A percentile compares a stretch with the other conserved stretches of the same genome.
Conservation (phyloP, 23 tunicate species). For the Clavelina lepadiformis region DNA sequence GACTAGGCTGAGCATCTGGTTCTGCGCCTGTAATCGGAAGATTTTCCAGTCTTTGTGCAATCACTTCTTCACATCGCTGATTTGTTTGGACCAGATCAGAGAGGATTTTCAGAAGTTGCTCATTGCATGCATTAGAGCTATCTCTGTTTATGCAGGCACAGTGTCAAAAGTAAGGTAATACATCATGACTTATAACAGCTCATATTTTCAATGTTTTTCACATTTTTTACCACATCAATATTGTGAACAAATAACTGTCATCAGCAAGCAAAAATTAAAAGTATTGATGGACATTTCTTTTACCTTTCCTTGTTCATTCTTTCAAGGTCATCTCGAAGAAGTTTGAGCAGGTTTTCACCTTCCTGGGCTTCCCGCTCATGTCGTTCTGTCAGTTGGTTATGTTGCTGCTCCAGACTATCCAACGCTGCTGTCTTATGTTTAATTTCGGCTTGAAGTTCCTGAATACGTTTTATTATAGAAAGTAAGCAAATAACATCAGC, state of each 20-base stretch:
- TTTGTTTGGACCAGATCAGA: conserved; percentile 64
- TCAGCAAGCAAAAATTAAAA: neutral
- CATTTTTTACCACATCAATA: neutral
- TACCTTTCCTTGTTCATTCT: conserved; percentile 74
- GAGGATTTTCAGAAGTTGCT: conserved; percentile 57
- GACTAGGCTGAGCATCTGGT: too few species aligned
- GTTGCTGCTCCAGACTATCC: conserved; percentile 45
- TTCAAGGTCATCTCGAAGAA: conserved; percentile 81
- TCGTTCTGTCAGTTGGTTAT: conserved; percentile 43
- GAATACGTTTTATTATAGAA: neutral
- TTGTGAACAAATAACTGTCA: neutral
- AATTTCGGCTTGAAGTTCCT: conserved; percentile 69
- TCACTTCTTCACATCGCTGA: conserved; percentile 71
- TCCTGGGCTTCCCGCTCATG: conserved; percentile 70
- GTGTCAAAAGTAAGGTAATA: neutral
- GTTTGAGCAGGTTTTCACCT: conserved; percentile 65
- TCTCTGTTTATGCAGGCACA: conserved; percentile 29
- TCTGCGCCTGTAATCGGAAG: conserved; percentile 28
- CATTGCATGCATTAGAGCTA: conserved; percentile 35
- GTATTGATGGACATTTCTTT: neutral
- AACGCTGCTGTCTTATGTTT: conserved; percentile 54
- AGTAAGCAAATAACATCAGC: neutral
- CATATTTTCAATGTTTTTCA: neutral
- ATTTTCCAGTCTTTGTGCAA: conserved; percentile 34
- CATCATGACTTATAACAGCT: too few species aligned